Conservation (phyloP, 2,888 invertebrate species). For the Abrostola tripartita region DNA sequence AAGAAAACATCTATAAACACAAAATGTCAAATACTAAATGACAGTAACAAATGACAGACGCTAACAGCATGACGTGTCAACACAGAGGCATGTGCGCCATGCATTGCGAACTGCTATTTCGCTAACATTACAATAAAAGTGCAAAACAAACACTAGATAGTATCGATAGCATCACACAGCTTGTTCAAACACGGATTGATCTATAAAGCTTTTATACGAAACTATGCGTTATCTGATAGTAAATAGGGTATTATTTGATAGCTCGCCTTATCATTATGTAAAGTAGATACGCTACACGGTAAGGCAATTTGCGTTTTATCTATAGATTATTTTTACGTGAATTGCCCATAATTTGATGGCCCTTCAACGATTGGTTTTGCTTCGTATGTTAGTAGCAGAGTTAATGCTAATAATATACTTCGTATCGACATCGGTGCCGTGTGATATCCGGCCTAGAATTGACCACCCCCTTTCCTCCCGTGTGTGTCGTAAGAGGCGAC, state of each 20-base stretch:
- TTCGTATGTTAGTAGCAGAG: no score
- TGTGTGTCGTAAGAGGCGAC: no score
- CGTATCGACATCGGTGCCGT: no score
- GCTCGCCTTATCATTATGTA: slow-evolving; percentile 34
- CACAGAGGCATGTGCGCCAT: not conserved
- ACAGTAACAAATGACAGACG: no score
- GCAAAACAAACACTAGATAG: not conserved
- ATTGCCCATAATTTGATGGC: no score
- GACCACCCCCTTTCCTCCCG: no score
- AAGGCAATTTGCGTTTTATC: slow-evolving; percentile 37
- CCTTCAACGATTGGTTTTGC: no score
- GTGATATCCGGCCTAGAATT: no score
- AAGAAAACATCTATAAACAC: no score
- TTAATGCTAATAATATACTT: no score
- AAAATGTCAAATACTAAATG: no score
- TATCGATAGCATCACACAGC: not conserved
- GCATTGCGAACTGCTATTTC: not conserved
- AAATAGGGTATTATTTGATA: slow-evolving; percentile 13
- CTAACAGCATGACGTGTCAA: no score
- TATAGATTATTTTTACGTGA: not conserved
- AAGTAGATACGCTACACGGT: slow-evolving; percentile 23
- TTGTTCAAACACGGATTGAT: not conserved
- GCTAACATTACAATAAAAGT: not conserved
- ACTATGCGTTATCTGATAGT: not conserved
- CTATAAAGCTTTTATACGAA: not conserved